Conservation (phyloP, 2,797 vertebrate genomes). For the Furcifer pardalis region DNA sequence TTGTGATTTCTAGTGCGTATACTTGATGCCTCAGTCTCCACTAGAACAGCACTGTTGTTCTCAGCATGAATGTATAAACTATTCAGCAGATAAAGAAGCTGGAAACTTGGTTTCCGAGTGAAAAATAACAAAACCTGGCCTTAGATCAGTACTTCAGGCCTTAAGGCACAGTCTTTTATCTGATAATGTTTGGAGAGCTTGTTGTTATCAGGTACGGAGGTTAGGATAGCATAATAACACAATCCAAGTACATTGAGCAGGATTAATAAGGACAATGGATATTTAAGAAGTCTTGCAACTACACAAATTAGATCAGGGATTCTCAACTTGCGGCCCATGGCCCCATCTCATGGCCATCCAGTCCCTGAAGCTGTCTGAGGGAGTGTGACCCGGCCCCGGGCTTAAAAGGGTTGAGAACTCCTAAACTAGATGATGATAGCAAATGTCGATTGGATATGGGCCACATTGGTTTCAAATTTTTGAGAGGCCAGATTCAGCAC, state of each 20-base stretch:
- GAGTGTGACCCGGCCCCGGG: too few relatives aligned
- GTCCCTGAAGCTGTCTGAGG: too few relatives aligned
- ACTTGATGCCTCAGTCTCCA: not conserved
- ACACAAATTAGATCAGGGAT: not conserved
- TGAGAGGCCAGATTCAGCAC: not conserved
- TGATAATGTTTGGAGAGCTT: slow-evolving; percentile 3
- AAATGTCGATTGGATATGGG: not conserved
- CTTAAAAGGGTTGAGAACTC: too few relatives aligned
- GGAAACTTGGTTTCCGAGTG: not conserved
- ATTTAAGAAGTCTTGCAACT: not conserved
- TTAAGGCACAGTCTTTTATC: not conserved
- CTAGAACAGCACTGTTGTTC: slow-evolving; percentile 3
- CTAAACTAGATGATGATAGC: not conserved
- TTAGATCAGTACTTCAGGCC: not conserved
- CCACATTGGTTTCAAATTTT: not conserved
- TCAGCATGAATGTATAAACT: slow-evolving; percentile 1
- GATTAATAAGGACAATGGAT: not conserved
- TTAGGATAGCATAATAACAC: not conserved
- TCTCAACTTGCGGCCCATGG: too few relatives aligned
- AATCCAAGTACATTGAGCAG: not conserved
- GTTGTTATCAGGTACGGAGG: not conserved
- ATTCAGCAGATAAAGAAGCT: not conserved
- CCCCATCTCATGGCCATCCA: too few relatives aligned
- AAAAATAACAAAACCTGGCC: not conserved
- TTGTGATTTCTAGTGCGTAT: not conserved